These are phyloP conservation scores for Mionectes olivaceus DNA, from an alignment of 2,797 vertebrate genomes.

Conservation along the genomic window DNA sequence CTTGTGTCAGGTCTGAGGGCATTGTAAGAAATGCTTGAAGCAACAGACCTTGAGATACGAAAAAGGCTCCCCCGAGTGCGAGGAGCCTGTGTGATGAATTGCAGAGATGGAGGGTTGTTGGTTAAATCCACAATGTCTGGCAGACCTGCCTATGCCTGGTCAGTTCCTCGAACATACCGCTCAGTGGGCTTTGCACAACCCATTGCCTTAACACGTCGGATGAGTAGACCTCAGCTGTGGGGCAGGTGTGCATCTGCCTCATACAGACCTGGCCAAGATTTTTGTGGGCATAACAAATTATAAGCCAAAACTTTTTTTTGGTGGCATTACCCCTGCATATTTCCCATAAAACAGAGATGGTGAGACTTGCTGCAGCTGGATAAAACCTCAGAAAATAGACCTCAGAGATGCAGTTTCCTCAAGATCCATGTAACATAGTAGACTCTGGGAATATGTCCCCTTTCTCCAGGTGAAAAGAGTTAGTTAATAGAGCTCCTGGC, in stretches of 20 bases:
- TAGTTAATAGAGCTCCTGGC: neutral
- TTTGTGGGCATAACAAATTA: neutral
- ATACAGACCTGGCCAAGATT: neutral
- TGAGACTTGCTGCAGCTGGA: neutral
- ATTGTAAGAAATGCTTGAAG: neutral
- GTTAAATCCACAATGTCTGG: neutral
- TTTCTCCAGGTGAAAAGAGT: neutral
- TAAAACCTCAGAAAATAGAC: neutral
- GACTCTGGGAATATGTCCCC: neutral
- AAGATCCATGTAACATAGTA: rapidly evolving
- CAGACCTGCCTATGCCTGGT: neutral
- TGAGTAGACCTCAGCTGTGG: neutral
- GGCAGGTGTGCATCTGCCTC: neutral
- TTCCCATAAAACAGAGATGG: neutral
- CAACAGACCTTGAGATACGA: neutral
- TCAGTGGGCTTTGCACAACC: neutral
- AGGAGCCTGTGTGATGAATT: neutral
- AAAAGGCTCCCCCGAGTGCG: neutral
- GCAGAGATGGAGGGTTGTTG: neutral
- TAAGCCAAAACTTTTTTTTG: neutral
- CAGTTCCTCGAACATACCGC: neutral
- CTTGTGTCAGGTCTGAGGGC: neutral
- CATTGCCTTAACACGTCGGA: neutral
- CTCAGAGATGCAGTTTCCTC: neutral
- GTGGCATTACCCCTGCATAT: neutral